Conservation (phyloP, 2,888 invertebrate species). For the Trichogramma dendrolimi region DNA sequence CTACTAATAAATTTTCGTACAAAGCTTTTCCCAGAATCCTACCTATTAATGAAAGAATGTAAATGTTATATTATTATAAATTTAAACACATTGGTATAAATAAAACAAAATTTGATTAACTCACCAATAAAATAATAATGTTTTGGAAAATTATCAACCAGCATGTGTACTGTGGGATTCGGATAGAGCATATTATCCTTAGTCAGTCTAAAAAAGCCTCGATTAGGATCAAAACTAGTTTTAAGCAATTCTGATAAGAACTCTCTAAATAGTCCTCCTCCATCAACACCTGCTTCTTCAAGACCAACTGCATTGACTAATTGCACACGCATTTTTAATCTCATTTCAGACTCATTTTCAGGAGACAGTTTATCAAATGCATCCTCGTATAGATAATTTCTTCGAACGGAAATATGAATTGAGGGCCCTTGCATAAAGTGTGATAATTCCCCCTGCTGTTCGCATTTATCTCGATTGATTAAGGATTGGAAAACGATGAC, state of each 20-base stretch:
- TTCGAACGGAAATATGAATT: conserved; percentile 72
- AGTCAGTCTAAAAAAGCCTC: conserved; percentile 86
- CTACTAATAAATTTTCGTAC: conserved; percentile 91
- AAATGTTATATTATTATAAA: conserved; percentile 55
- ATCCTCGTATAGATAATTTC: conserved; percentile 96
- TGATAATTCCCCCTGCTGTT: conserved; percentile 70
- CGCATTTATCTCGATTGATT: conserved; percentile 61
- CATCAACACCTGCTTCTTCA: conserved; percentile 95
- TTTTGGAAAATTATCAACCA: conserved; percentile 79
- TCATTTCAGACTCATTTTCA: conserved; percentile 85
- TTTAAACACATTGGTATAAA: not conserved
- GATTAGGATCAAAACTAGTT: conserved; percentile 93
- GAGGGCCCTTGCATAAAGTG: conserved; percentile 73
- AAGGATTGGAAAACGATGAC: conserved; percentile 80
- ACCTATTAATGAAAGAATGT: conserved; percentile 75
- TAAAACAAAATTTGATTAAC: not conserved
- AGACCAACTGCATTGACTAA: conserved; percentile 85
- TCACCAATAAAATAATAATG: conserved; percentile 77
- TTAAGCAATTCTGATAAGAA: conserved; percentile 90
- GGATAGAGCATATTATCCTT: conserved; percentile 93
- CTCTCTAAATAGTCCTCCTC: conserved; percentile 94
- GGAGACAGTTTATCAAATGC: conserved; percentile 89
- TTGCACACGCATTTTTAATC: conserved; percentile 81
- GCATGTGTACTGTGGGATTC: conserved; percentile 83
- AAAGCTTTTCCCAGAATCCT: conserved; percentile 92